Evolutionary conservation across 1,140 invertebrate genomes (phyloP).

Genomic region (Dolichoris vasculosae): DNA sequence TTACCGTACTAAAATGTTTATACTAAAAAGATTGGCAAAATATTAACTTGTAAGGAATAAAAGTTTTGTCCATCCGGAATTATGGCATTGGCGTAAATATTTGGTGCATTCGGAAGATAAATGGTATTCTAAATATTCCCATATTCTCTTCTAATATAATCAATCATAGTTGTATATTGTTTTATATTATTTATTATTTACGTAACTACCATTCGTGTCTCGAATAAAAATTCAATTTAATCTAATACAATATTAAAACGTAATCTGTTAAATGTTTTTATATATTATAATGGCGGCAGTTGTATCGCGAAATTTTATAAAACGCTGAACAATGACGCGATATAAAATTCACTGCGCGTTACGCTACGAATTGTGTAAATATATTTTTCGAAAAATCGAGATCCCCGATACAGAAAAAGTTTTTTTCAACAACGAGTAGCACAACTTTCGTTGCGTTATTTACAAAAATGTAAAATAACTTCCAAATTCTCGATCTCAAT

Average conservation of each 20-base stretch:
- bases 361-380: no score
- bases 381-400: no score
- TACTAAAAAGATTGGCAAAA: slow-evolving; percentile 21
- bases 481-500: background rate
- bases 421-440: no score
- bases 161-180: background rate
- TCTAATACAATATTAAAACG: background rate
- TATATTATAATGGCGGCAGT: background rate
- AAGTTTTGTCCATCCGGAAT: slow-evolving; percentile 1
- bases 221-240: background rate
- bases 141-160: background rate
- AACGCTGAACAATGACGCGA: background rate
- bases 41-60: slow-evolving; percentile 29
- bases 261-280: background rate
- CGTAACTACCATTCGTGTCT: background rate
- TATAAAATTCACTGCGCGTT: background rate
- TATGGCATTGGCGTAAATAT: background rate
- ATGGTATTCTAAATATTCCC: slow-evolving; percentile 1
- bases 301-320: background rate
- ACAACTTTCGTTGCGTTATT: no score
- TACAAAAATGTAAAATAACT: no score
- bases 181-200: background rate
- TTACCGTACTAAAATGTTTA: slow-evolving; percentile 21
- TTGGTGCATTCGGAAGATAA: background rate
- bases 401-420: no score